These are phyloP conservation scores for Psix sp. DNA, from an alignment of 1,140 invertebrate species.

Conservation along the genomic window DNA sequence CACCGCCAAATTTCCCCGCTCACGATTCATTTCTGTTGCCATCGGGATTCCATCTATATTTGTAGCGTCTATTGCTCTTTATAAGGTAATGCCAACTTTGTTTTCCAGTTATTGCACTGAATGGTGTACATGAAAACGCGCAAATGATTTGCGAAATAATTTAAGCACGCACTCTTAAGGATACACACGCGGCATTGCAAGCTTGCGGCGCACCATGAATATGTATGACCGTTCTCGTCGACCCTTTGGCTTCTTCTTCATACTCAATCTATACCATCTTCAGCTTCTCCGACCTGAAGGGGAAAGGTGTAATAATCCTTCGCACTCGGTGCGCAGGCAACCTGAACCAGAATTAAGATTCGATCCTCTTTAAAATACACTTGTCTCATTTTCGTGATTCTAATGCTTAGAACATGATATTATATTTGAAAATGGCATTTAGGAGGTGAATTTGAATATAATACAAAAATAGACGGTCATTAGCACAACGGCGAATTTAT, in stretches of 20 bases:
- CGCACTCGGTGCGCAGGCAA: constrained; percentile 20
- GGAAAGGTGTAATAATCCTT: constrained; percentile 52
- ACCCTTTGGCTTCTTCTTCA: constrained; percentile 46
- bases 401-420: too few species aligned
- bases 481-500: too few species aligned
- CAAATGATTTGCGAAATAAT: constrained; percentile 58
- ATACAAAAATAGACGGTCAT: too few species aligned
- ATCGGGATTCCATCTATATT: too few species aligned
- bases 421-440: too few species aligned
- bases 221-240: constrained; percentile 54
- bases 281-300: constrained; percentile 34
- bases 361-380: constrained; percentile 30
- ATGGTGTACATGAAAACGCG: constrained; percentile 38
- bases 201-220: constrained; percentile 55
- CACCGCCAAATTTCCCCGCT: too few species aligned
- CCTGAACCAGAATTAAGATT: constrained; percentile 4
- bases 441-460: too few species aligned
- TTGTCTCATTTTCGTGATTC: too few species aligned
- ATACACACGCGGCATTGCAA: constrained; percentile 38
- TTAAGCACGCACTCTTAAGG: constrained; percentile 36
- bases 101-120: too few species aligned
- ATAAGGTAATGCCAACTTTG: too few species aligned
- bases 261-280: constrained; percentile 46
- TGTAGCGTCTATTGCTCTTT: too few species aligned
- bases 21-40: too few species aligned